Evolutionary conservation across 2,888 invertebrate species (phyloP), one percentile per base, ranked within the genome.

Genomic region (Coremacera marginata): DNA sequence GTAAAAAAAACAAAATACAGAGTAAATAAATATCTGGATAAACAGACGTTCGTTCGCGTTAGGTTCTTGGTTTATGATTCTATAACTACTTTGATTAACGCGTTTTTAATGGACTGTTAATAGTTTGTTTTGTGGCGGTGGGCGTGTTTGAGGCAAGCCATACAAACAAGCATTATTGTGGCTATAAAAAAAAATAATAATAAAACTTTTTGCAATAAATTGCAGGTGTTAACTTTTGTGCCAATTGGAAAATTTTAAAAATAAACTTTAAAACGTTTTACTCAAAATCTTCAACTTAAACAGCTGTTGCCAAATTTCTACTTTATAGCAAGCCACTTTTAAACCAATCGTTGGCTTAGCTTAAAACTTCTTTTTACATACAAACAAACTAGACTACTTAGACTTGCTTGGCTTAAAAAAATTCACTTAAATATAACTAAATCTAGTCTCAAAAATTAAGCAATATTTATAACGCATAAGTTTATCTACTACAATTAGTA

Each of bases 361-460:
- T 14, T 11, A 44, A 44, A 44, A 44, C 11, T 44, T 44, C 14
- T 44, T 2, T 11, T 44, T 11, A 44, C 11, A 44, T 7, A 7
- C 1, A 37, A 37, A 37, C 1, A 37, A 37, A 8, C 37, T 37
- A 37, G 37, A 5, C 37, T 7, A 8, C 37, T 8, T 7, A 52
- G 52, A 1, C 19, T 55, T n/a, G 19, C 19, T 7, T 55, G n/a
- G 55, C 19, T 55, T 31, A 5, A 55, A 27, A 1, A 31, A 70
- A 27, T 31, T 16, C 11, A 34, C 31, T 55, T 55, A 55, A 70
- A 55, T 5, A 4, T 7, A 19, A 70, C 34, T 55, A 31, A 49
- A 73, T 73, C 72, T 73, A 73, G 72, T 73, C 72, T 37, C 63
- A 62, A 73, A 37, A 55, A 62, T 44, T 25, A 73, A 62, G 72